phyloP scores from a whole-genome alignment of 2,113 vertebrate genomes.

The Synchiropus splendidus region DNA sequence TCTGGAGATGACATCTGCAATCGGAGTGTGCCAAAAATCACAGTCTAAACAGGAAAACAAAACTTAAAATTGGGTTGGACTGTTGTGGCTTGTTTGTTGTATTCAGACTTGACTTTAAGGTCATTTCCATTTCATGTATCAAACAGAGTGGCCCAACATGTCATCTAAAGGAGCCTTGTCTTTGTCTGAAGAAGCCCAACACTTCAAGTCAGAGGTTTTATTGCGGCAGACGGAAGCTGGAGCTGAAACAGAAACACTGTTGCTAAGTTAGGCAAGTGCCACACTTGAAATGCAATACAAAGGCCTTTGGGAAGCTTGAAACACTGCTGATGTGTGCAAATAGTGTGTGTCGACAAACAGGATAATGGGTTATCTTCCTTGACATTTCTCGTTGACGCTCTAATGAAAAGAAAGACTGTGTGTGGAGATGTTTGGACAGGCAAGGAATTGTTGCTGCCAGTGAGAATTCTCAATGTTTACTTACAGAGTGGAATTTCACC shows the following conservation, averaged over 20 bases:
- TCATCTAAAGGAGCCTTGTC: no score
- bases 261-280: conserved; percentile 29
- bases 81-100: no score
- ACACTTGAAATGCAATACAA: conserved; percentile 39
- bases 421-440: conserved; percentile 35
- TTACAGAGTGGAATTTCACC: conserved; percentile 49
- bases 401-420: conserved; percentile 55
- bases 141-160: no score
- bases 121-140: no score
- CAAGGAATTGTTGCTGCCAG: conserved; percentile 29
- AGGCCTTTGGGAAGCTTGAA: conserved; percentile 10
- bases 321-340: background rate
- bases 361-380: conserved; percentile 56
- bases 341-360: conserved; percentile 24
- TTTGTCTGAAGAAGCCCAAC: conserved; percentile 7
- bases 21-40: no score
- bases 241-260: no score
- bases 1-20: no score
- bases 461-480: conserved; percentile 37
- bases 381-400: conserved; percentile 57
- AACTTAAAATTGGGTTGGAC: no score
- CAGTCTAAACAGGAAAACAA: no score
- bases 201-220: no score
- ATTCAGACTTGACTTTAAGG: no score
- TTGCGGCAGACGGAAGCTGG: no score